Base-by-base conservation (phyloP, 2,888 invertebrate species). In the Axea sp. region DNA sequence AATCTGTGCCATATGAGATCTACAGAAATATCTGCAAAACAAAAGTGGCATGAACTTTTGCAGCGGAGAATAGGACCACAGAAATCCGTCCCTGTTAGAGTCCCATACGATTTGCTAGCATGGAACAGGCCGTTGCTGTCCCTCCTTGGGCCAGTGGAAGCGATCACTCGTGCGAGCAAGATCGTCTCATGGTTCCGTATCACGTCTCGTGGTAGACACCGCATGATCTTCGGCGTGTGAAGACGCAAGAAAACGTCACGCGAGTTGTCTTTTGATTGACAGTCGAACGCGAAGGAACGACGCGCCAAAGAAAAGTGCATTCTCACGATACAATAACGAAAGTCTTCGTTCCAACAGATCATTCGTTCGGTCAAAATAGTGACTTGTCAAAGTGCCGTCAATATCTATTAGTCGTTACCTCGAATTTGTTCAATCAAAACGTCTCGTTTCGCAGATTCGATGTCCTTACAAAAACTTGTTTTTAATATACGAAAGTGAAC, bases 91-190 rank as follows among this genome's bases (percentile, higher is more conserved):
- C 68, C 68, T 68, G 59, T 59, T 35, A 35, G 57, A 79, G 81
- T 83, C 80, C 81, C 83, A 82, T 84, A 83, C 79, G 80, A 79
- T 77, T 81, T 65, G 77, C 75, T 77, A 77, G 80, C 80, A 77
- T 75, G 77, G 78, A 81, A 75, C 77, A 76, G 79, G 77, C 76
- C 78, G 78, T 75, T 78, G 73, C 76, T 80, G 80, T 80, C 80
- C 81, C 81, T 84, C 78, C 82, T 83, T 77, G 80, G 82, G 82
- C 82, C 83, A 85, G 84, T 84, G 81, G 84, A 78, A 83, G 78
- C 82, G 80, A 83, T 82, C 78, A 80, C 81, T 80, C 76, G 78
- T 76, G 69, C 78, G 80, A 73, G 81, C 76, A 77, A 79, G 79
- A 83, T 79, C 82, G 77, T 67, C 68, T 72, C 57, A 67, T 41